These are phyloP conservation scores for Leptinotarsa undecemlineata DNA, from an alignment of 1,140 invertebrate genomes.

Conservation along the genomic window DNA sequence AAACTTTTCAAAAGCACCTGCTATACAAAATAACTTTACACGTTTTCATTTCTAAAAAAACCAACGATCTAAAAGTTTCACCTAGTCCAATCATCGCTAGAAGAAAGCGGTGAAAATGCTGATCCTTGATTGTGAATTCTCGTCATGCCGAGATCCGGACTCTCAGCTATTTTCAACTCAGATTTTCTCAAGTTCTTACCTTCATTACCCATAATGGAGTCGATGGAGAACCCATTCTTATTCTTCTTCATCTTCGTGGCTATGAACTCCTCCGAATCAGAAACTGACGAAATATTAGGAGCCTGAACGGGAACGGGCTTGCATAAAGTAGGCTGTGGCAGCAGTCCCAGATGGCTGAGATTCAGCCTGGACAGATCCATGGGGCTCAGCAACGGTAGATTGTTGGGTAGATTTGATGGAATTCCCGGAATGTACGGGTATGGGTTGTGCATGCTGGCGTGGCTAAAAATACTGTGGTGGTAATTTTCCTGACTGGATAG, in stretches of 20 bases:
- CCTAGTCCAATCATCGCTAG: conserved; percentile 52
- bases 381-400: conserved; percentile 50
- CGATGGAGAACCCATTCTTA: conserved; percentile 53
- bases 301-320: conserved; percentile 60
- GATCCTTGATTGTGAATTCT: conserved; percentile 50
- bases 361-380: conserved; percentile 52
- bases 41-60: no score
- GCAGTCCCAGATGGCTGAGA: conserved; percentile 46
- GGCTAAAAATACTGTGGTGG: conserved; percentile 56
- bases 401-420: conserved; percentile 34
- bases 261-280: conserved; percentile 38
- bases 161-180: background rate
- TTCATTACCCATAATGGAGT: conserved; percentile 52
- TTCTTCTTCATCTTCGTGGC: conserved; percentile 48
- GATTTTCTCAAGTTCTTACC: conserved; percentile 17
- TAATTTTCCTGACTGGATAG: conserved; percentile 50
- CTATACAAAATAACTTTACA: no score
- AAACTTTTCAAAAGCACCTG: no score
- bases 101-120: conserved; percentile 50
- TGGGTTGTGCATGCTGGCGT: conserved; percentile 40
- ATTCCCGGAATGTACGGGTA: conserved; percentile 49
- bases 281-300: conserved; percentile 44
- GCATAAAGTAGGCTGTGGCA: conserved; percentile 56
- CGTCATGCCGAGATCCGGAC: conserved; percentile 22
- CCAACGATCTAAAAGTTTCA: conserved; percentile 41